These are phyloP conservation scores for Centropyge bicolor DNA, from an alignment of 2,797 vertebrate genomes.

Conservation along the genomic window DNA sequence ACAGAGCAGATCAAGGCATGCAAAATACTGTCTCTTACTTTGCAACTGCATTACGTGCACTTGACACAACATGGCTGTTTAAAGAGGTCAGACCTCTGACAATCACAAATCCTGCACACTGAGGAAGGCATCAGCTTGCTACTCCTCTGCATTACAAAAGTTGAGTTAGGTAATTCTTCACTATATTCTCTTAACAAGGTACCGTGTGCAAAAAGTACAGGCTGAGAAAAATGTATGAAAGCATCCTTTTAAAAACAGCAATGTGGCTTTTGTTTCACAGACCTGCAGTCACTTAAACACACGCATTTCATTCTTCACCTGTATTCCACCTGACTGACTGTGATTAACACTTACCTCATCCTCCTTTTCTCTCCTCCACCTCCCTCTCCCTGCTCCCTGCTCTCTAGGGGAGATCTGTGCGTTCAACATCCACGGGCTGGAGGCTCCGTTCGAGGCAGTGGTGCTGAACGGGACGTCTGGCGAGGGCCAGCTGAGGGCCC, in stretches of 20 bases:
- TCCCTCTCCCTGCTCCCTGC: neutral
- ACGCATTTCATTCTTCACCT: neutral
- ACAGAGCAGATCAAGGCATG: neutral
- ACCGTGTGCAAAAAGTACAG: neutral
- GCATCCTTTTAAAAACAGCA: neutral
- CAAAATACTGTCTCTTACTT: neutral
- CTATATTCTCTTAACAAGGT: neutral
- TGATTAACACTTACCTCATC: constrained; percentile 41
- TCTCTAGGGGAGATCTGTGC: constrained; percentile 94
- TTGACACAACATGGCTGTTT: neutral
- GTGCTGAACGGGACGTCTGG: constrained; percentile 97
- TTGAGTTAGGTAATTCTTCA: neutral
- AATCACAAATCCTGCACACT: neutral
- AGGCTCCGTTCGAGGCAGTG: constrained; percentile 93
- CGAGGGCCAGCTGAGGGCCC: constrained; percentile 92
- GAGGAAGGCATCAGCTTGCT: neutral
- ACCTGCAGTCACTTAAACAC: neutral
- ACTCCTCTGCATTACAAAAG: neutral
- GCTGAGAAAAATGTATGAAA: neutral
- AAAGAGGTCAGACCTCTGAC: neutral
- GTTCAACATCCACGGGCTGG: constrained; percentile 95
- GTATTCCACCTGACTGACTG: constrained; percentile 15
- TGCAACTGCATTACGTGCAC: neutral
- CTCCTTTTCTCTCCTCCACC: neutral
- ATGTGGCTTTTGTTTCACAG: neutral